Conservation (phyloP, 2,113 vertebrate species). For the Cyrtonyx montezumae region DNA sequence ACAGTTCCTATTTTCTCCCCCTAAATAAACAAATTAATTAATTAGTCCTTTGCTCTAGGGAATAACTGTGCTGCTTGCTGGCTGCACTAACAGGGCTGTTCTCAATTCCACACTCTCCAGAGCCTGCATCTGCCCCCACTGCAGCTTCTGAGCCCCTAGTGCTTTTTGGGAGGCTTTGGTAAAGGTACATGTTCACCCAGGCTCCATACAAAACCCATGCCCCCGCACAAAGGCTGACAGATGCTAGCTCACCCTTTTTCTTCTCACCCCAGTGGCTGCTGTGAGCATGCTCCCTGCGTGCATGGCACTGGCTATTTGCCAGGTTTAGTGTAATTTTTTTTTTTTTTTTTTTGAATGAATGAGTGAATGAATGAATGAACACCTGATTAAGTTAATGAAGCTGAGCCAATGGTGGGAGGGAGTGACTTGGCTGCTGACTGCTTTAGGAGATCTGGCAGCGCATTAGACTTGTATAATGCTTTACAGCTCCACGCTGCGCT, state of each 20-base stretch:
- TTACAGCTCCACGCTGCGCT: constrained; percentile 76
- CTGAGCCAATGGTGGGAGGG: constrained; percentile 79
- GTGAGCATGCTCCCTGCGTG: constrained; percentile 36
- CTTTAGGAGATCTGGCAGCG: constrained; percentile 83
- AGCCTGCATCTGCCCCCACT: rapidly evolving
- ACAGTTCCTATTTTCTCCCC: background rate
- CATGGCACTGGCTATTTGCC: constrained; percentile 78
- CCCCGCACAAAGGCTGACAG: background rate
- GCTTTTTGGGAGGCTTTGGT: background rate
- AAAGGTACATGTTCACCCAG: rapidly evolving
- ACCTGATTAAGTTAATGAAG: constrained; percentile 90
- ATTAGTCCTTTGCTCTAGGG: background rate
- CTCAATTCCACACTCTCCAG: rapidly evolving
- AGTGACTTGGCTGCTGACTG: constrained; percentile 79
- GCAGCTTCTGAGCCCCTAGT: rapidly evolving
- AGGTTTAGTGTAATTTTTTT: constrained; percentile 61
- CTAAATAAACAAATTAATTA: background rate
- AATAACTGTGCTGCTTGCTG: background rate
- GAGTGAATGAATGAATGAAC: constrained; percentile 91
- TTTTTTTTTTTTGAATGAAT: constrained; percentile 81
- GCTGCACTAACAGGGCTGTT: background rate
- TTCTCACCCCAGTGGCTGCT: background rate
- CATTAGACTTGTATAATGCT: constrained; percentile 85
- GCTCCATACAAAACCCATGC: background rate
- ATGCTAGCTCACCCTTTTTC: background rate